These are phyloP conservation scores for Ibidorhyncha struthersii DNA, from an alignment of 2,113 vertebrate genomes.

Conservation along the genomic window DNA sequence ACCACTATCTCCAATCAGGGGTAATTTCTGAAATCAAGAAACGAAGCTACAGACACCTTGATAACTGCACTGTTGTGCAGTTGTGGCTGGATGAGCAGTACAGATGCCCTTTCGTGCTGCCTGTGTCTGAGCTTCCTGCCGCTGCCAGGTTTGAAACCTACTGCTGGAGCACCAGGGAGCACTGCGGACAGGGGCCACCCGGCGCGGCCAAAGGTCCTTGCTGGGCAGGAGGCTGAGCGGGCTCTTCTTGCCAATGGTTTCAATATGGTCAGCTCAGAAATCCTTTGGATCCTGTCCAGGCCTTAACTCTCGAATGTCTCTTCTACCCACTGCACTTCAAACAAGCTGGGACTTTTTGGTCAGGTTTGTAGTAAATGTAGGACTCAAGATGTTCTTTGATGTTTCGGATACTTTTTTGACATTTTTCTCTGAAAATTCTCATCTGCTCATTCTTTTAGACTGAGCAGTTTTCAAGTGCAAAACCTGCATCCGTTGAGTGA, in stretches of 20 bases:
- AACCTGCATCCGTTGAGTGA: not conserved
- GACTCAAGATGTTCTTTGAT: not conserved
- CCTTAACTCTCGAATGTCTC: not conserved
- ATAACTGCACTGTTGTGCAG: not conserved
- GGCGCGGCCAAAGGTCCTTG: rapidly evolving
- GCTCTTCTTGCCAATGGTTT: not conserved
- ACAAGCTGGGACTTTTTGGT: not conserved
- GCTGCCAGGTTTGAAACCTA: not conserved
- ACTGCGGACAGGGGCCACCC: rapidly evolving
- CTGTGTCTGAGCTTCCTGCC: not conserved
- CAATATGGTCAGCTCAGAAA: not conserved
- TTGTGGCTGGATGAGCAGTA: not conserved
- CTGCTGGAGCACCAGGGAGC: rapidly evolving
- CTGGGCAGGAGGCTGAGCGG: not conserved
- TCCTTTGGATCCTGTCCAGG: not conserved
- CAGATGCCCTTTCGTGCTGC: rapidly evolving
- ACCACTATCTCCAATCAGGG: not conserved
- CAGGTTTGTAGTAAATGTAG: not conserved
- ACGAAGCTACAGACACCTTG: not conserved
- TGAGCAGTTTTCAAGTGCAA: not conserved
- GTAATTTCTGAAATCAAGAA: not conserved
- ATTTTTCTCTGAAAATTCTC: not conserved
- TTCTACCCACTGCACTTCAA: not conserved
- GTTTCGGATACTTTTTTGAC: not conserved
- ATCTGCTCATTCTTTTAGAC: not conserved